These are phyloP conservation scores for Larimichthys crocea DNA, from an alignment of 2,113 vertebrate species.

Conservation along the genomic window DNA sequence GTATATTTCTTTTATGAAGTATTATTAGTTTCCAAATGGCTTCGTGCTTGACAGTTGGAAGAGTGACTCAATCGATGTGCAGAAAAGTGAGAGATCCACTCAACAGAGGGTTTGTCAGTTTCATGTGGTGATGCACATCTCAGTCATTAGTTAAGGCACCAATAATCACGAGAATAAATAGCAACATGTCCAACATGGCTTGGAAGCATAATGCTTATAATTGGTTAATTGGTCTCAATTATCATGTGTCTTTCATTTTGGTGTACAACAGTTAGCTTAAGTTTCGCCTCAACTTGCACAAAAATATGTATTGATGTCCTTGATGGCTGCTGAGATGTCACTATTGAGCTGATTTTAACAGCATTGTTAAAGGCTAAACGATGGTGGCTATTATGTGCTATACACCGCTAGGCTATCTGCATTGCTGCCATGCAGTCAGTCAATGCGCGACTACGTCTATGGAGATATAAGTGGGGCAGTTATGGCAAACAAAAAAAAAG, in stretches of 20 bases:
- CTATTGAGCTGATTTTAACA: slow-evolving; percentile 48
- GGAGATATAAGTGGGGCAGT: slow-evolving; percentile 80
- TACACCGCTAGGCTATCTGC: slow-evolving; percentile 54
- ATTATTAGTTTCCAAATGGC: slow-evolving; percentile 13
- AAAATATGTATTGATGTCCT: slow-evolving; percentile 63
- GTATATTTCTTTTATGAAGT: slow-evolving; percentile 7
- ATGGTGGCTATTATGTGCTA: slow-evolving; percentile 59
- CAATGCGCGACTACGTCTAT: slow-evolving; percentile 65
- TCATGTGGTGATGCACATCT: slow-evolving; percentile 56
- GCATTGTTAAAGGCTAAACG: slow-evolving; percentile 55
- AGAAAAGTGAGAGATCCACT: slow-evolving; percentile 46
- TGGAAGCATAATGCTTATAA: slow-evolving; percentile 13
- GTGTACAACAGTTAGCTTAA: slow-evolving; percentile 46
- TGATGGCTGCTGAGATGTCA: slow-evolving; percentile 53
- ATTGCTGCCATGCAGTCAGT: slow-evolving; percentile 70
- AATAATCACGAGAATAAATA: slow-evolving; percentile 42
- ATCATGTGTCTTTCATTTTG: slow-evolving; percentile 55
- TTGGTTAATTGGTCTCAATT: slow-evolving; percentile 66
- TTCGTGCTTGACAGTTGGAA: slow-evolving; percentile 53
- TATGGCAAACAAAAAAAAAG: slow-evolving; percentile 81
- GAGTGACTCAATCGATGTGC: slow-evolving; percentile 34
- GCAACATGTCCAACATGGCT: slow-evolving; percentile 20
- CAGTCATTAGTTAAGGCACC: slow-evolving; percentile 62
- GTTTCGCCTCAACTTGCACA: slow-evolving; percentile 35
- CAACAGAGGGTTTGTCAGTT: slow-evolving; percentile 53